A percentile compares a stretch with the other conserved stretches of the same genome.
Conservation (phyloP, 2,888 invertebrate species). For the Mechanitis mazaeus region DNA sequence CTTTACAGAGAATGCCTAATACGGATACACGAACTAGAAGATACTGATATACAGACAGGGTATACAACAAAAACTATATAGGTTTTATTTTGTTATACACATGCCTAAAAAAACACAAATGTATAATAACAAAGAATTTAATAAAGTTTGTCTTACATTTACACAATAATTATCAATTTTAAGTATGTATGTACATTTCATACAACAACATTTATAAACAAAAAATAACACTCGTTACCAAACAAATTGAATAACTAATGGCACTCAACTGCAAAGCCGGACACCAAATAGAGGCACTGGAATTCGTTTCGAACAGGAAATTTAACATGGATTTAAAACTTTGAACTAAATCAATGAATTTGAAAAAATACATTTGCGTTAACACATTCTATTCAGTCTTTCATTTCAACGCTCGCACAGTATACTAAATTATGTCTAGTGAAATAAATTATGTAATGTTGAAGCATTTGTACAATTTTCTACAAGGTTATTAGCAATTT, state of each 20-base stretch:
- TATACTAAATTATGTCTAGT: conserved; percentile 9
- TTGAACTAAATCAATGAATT: no score
- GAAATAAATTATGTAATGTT: not conserved
- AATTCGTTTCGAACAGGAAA: conserved; percentile 3
- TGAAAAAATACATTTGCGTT: no score
- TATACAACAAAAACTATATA: no score
- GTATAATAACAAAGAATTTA: conserved; percentile 71
- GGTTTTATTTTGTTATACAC: no score
- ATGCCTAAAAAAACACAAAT: no score
- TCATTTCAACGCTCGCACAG: conserved; percentile 17
- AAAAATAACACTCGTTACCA: conserved; percentile 15
- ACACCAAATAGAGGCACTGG: conserved; percentile 12
- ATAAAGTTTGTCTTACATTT: conserved; percentile 64
- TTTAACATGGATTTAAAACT: not conserved
- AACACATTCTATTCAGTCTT: conserved; percentile 22
- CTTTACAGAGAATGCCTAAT: no score
- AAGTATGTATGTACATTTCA: conserved; percentile 51
- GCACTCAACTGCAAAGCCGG: conserved; percentile 13
- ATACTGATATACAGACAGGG: not conserved
- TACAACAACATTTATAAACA: conserved; percentile 39
- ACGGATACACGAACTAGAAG: no score
- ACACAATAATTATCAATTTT: conserved; percentile 43
- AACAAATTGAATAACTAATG: conserved; percentile 8
- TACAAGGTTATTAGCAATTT: no score
- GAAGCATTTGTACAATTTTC: conserved; percentile 7